These are phyloP conservation scores for Oryzaephilus surinamensis DNA, from an alignment of 1,140 invertebrate genomes.

Conservation along the genomic window DNA sequence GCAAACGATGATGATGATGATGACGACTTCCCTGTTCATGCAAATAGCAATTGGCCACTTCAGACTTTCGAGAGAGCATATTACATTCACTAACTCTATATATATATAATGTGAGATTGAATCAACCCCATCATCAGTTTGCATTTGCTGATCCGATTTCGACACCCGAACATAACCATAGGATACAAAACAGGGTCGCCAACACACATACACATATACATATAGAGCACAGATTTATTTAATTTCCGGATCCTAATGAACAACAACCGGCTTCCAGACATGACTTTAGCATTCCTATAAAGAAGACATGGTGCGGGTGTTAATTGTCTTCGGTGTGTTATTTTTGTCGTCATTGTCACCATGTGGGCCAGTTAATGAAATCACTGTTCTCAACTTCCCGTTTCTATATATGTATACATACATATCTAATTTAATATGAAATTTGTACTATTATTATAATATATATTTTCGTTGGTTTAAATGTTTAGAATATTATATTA, in stretches of 20 bases:
- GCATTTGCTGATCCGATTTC: constrained; percentile 26
- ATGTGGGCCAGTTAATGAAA: constrained; percentile 14
- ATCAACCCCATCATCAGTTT: constrained; percentile 21
- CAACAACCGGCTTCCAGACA: constrained; percentile 18
- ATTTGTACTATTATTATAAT: too few relatives aligned
- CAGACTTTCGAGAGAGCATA: too few relatives aligned
- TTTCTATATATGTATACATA: too few relatives aligned
- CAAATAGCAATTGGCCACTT: constrained; percentile 32
- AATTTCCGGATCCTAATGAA: constrained; percentile 25
- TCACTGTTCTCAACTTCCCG: constrained; percentile 11
- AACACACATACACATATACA: too few relatives aligned
- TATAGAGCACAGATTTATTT: constrained; percentile 27
- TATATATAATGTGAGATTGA: too few relatives aligned
- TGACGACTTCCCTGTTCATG: constrained; percentile 18
- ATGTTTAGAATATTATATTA: too few relatives aligned
- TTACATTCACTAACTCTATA: too few relatives aligned
- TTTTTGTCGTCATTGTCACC: constrained; percentile 4
- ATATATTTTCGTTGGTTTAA: too few relatives aligned
- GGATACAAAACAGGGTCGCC: constrained; percentile 18
- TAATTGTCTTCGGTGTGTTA: constrained; percentile 13
- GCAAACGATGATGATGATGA: neutral
- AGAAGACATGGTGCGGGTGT: constrained; percentile 18
- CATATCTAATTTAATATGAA: too few relatives aligned
- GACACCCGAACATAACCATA: constrained; percentile 15
- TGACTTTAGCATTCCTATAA: too few relatives aligned